Evolutionary conservation across 1,140 invertebrate species (phyloP), one percentile per base, ranked within the genome.

Genomic region (Chironomus striatipennis): DNA sequence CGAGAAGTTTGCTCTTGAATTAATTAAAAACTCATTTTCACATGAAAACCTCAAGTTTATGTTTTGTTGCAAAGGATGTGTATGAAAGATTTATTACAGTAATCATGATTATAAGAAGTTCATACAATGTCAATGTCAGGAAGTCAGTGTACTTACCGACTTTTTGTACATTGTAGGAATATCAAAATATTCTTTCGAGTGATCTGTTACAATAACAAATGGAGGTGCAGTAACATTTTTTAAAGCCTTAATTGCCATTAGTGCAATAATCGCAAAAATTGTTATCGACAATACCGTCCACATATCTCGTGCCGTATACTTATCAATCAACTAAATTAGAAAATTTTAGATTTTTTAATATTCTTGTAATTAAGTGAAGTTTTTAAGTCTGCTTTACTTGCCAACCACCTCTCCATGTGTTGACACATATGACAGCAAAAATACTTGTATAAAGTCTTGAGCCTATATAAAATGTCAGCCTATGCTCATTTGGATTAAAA

Each of bases 391-490:
- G 24, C 47, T n/a, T 57, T 57, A 57, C 47, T 57, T 57, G 83
- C 92, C 92, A 95, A 8, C 90, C 87, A 0, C 93, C 93, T 0
- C 92, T 85, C 92, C 92, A 95, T 24, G 91, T 90, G 78, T 92
- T 93, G 7, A 94, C 92, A 79, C 92, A 93, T 43, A 88, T 88
- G 75, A 93, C 87, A 0, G 88, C 91, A 77, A 90, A 93, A 72
- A 90, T 79, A 73, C 86, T 85, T 2, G 93, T 94, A 79, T 93
- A 94, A 12, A 90, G 72, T 12, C 93, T 85, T 17, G 92, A 94
- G 10, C 87, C 82, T 24, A 89, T 78, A 77, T 92, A 92, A 79
- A 89, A 94, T 42, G 87, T 84, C 15, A 91, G 80, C 18, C 90
- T 81, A 67, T 88, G 87, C 34, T 85, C 86, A 75, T 91, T 88